These are phyloP conservation scores for Campodea augens DNA, from an alignment of 1,140 invertebrate species.

Conservation along the genomic window DNA sequence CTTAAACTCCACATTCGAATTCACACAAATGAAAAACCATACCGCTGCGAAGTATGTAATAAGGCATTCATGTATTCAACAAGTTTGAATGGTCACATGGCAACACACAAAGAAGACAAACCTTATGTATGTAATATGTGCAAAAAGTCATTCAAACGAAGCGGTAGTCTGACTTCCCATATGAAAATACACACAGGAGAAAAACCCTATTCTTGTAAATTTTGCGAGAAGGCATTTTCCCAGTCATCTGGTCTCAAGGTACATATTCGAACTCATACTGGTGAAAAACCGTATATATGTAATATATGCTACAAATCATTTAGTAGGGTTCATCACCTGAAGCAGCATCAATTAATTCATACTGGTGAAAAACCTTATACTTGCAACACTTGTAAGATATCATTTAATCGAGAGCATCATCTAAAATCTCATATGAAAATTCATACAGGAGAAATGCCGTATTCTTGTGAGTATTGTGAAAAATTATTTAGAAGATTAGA, in stretches of 20 bases:
- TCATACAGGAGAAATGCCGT: conserved; percentile 37
- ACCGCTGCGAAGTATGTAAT: conserved; percentile 29
- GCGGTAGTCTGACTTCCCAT: conserved; percentile 5
- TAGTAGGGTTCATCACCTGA: conserved; percentile 19
- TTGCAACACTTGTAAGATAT: conserved; percentile 36
- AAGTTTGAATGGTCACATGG: conserved; percentile 9
- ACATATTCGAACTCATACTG: conserved; percentile 20
- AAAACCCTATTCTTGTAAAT: conserved; percentile 26
- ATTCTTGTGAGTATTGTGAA: conserved; percentile 36
- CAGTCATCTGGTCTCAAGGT: conserved; percentile 14
- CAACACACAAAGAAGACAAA: conserved; percentile 21
- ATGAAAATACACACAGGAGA: conserved; percentile 20
- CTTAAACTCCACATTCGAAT: not conserved
- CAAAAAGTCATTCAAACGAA: conserved; percentile 26
- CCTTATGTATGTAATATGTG: conserved; percentile 22
- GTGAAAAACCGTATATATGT: conserved; percentile 20
- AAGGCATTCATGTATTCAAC: conserved; percentile 5
- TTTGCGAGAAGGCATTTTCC: conserved; percentile 19
- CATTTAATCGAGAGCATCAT: conserved; percentile 32
- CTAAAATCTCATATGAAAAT: conserved; percentile 37
- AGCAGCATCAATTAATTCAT: conserved; percentile 23
- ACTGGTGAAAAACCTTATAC: conserved; percentile 27
- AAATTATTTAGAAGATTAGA: too few species aligned
- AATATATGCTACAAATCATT: conserved; percentile 20
- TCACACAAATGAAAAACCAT: conserved; percentile 24